Conservation (phyloP, 2,797 vertebrate genomes). For the Pipistrellus nathusii region DNA sequence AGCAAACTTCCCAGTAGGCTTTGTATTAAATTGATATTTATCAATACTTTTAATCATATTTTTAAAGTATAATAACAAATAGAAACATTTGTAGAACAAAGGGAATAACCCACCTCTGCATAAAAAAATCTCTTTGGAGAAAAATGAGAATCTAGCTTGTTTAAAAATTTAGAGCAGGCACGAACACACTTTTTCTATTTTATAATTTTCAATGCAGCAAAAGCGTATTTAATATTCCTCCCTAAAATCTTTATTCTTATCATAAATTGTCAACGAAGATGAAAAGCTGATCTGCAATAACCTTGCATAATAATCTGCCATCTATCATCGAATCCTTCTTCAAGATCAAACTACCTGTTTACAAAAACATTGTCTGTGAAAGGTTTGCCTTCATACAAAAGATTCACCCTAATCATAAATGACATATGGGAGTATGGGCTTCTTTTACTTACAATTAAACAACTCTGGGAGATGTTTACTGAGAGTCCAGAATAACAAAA, state of each 20-base stretch:
- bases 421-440: neutral
- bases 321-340: neutral
- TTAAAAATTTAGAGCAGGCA: neutral
- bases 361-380: neutral
- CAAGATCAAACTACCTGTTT: neutral
- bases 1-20: neutral
- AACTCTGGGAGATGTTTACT: neutral
- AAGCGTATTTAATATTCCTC: constrained; percentile 1
- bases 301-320: neutral
- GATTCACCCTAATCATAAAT: neutral
- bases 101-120: rapidly evolving
- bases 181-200: neutral
- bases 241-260: neutral
- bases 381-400: neutral
- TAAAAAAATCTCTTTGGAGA: neutral
- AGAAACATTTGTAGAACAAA: neutral
- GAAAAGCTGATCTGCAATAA: neutral
- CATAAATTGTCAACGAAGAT: neutral
- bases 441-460: constrained; percentile 46
- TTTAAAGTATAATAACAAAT: neutral
- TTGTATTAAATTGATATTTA: neutral
- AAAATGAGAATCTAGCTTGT: neutral
- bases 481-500: neutral
- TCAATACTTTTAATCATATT: neutral
- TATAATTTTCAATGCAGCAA: neutral